Percentiles rank a stretch among this genome's conserved stretches.
phyloP scores from a whole-genome alignment of 2,797 vertebrate genomes.

The Staurois parvus region DNA sequence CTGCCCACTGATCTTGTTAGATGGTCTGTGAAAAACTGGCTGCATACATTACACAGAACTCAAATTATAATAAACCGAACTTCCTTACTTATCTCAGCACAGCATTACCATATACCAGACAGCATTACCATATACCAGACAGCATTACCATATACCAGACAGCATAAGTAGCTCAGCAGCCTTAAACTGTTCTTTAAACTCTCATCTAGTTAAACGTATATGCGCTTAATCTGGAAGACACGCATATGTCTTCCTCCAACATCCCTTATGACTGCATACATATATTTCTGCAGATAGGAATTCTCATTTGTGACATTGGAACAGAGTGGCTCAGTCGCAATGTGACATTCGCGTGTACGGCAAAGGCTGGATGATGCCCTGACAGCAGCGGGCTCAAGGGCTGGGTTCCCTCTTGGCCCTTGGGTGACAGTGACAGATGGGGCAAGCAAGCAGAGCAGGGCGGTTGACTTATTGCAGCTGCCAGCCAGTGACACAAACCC shows the following conservation, averaged over 20 bases:
- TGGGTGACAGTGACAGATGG: constrained; percentile 61
- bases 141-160: too few species aligned
- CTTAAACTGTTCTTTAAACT: too few species aligned
- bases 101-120: too few species aligned
- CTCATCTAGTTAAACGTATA: background rate
- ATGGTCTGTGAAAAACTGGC: too few species aligned
- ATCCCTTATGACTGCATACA: background rate
- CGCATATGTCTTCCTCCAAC: background rate
- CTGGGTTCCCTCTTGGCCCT: constrained; percentile 53
- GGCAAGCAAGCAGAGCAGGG: constrained; percentile 47
- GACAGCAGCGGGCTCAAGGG: constrained; percentile 41
- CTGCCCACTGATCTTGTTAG: too few species aligned
- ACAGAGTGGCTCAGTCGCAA: constrained; percentile 8
- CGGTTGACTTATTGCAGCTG: constrained; percentile 59
- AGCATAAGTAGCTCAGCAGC: too few species aligned
- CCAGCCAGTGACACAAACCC: constrained; percentile 59
- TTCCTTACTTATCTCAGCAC: too few species aligned
- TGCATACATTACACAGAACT: too few species aligned
- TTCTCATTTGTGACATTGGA: constrained; percentile 1
- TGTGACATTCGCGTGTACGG: constrained; percentile 4
- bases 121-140: too few species aligned
- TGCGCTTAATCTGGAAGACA: background rate
- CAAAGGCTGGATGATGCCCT: constrained; percentile 45
- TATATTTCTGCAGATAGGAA: background rate
- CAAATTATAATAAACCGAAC: too few species aligned